Base-by-base conservation (phyloP, 2,888 invertebrate genomes). In the Onchidella celtica region DNA sequence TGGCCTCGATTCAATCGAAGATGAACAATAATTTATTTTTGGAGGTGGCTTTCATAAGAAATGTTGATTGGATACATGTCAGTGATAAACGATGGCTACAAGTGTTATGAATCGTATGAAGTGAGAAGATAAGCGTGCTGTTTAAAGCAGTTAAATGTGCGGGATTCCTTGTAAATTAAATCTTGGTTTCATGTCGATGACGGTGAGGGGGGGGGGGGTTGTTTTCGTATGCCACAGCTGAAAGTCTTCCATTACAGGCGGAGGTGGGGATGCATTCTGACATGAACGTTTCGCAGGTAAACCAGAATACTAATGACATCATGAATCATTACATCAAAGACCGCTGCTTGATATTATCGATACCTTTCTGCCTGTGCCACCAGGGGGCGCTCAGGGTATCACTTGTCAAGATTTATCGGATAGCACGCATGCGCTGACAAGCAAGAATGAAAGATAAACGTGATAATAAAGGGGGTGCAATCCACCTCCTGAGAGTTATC, bases 311-410 rank as follows among this genome's bases (percentile, higher is more conserved):
- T 78, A 78, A 78, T 78, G 78, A 78, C 78, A 61, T 40, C 69
- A 78, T 78, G 61, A 69, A 69, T 78, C 78, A 78, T 17, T 17
- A 78, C 78, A 78, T 78, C 78, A 78, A 78, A 78, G 78, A 38
- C 59, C 29, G 36, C 55, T 34, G 68, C 21, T 40, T 14, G 78
- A 78, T 78, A 32, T 57, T 68, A 69, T 69, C 69, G 40, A 69
- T 69, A 38, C 40, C 17, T 34, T 69, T 36, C 77, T 17, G 66
- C 36, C 34, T 17, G 11, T 3, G 68, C 68, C 55, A 9, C 32
- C 24, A 34, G 47, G 32, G 75, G 63, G 65, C 40, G 75, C 34
- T 66, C 38, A 40, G 38, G 14, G 40, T 70, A 40, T 70, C n/a
- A 29, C 0, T n/a, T 68, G 68, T 78, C 78, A 70, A 40, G 78